Evolutionary conservation across 2,113 vertebrate species (phyloP).

Genomic region (Semnornis frantzii): DNA sequence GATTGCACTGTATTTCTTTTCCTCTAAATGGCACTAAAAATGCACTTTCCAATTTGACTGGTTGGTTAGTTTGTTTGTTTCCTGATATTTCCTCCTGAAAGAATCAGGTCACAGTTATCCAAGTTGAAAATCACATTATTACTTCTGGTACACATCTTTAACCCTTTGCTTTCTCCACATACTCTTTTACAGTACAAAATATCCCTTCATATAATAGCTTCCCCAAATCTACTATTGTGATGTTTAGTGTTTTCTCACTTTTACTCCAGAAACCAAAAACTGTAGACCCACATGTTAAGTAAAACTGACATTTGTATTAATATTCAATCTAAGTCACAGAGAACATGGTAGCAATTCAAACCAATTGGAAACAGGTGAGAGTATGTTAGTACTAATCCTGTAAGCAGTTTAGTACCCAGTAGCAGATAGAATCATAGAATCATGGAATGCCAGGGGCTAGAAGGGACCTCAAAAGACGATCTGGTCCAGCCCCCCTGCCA

Average conservation of each 20-base stretch:
- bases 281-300: neutral
- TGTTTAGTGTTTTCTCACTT: neutral
- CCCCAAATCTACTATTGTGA: neutral
- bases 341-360: neutral
- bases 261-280: neutral
- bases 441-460: too few species aligned
- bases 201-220: neutral
- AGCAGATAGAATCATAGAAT: neutral
- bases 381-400: neutral
- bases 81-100: neutral
- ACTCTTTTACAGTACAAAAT: neutral
- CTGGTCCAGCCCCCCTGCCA: too few species aligned
- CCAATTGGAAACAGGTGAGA: neutral
- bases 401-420: neutral
- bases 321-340: neutral
- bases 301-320: neutral
- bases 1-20: neutral
- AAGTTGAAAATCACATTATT: constrained; percentile 44
- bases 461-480: too few species aligned
- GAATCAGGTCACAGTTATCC: neutral
- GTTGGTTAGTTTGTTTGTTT: constrained; percentile 31
- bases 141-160: neutral
- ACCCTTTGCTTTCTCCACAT: neutral
- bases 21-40: constrained; percentile 15
- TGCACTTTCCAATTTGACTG: neutral